Evolutionary conservation across 2,888 invertebrate species (phyloP).

Genomic region (Tricholauxania praeusta): DNA sequence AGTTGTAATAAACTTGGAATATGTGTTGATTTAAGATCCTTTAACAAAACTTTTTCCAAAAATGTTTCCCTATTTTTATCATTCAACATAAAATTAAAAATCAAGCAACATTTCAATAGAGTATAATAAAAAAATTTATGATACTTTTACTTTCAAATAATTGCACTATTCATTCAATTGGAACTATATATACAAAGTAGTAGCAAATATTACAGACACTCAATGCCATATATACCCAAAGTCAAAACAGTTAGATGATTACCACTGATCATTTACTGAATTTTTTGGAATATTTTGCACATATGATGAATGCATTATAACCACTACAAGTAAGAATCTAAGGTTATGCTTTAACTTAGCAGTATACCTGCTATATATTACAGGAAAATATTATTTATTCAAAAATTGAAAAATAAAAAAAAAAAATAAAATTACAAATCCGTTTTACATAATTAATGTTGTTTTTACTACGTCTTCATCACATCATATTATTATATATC

Average conservation of each 20-base stretch:
- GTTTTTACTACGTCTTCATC: slow-evolving; percentile 31
- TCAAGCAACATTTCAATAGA: slow-evolving; percentile 12
- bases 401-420: slow-evolving; percentile 25
- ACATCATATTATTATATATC: slow-evolving; percentile 43
- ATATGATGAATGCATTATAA: no score
- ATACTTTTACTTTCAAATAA: slow-evolving; percentile 54
- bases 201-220: no score
- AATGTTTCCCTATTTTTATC: not conserved
- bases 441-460: slow-evolving; percentile 1
- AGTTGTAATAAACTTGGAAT: no score
- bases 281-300: no score
- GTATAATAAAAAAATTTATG: not conserved
- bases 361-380: no score
- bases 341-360: no score
- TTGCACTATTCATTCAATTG: slow-evolving; percentile 53
- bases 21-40: no score
- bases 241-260: no score
- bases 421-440: slow-evolving; percentile 39
- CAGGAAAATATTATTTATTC: no score
- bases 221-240: no score
- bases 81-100: slow-evolving; percentile 10
- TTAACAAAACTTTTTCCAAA: not conserved
- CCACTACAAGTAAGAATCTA: no score
- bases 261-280: no score
- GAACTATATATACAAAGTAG: slow-evolving; percentile 55